Evolutionary conservation across 2,113 vertebrate genomes (phyloP).

Genomic region (Poeciliopsis occidentalis): DNA sequence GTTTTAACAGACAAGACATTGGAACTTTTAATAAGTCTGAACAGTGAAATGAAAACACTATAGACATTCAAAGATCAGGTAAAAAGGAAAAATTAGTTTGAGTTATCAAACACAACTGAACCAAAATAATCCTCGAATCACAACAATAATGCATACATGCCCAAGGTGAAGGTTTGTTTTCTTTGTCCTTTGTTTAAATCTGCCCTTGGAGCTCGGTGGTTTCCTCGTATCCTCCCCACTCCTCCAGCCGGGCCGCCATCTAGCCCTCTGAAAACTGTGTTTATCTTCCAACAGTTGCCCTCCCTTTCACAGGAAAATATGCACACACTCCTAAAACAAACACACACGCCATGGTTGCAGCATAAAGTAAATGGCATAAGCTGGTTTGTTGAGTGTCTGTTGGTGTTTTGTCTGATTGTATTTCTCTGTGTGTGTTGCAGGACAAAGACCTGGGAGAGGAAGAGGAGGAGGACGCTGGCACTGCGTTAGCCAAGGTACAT

Average conservation of each 20-base stretch:
- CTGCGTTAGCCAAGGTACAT: conserved; percentile 69
- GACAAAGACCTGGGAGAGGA: conserved; percentile 75
- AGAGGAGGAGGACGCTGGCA: conserved; percentile 68
- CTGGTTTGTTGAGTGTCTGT: conserved; percentile 36
- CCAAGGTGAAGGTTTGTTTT: conserved; percentile 41
- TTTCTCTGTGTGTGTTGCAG: conserved; percentile 53
- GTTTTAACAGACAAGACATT: background rate
- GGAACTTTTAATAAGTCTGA: background rate
- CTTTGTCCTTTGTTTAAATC: conserved; percentile 47
- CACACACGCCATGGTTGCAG: background rate
- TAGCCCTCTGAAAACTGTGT: conserved; percentile 20
- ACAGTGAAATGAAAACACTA: background rate
- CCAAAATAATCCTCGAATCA: background rate
- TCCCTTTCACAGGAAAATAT: conserved; percentile 42
- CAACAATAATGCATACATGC: conserved; percentile 1
- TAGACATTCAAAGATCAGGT: background rate
- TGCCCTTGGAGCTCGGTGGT: conserved; percentile 14
- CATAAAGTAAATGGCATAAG: conserved; percentile 16
- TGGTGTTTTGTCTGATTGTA: conserved; percentile 42
- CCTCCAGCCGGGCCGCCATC: conserved; percentile 33
- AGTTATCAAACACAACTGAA: too few relatives aligned
- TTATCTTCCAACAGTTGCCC: conserved; percentile 30
- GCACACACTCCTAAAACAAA: conserved; percentile 8
- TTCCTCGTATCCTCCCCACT: conserved; percentile 6
- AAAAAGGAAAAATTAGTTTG: too few relatives aligned